Conservation (phyloP, 2,797 vertebrate species). For the Arctocebus calabarensis region DNA sequence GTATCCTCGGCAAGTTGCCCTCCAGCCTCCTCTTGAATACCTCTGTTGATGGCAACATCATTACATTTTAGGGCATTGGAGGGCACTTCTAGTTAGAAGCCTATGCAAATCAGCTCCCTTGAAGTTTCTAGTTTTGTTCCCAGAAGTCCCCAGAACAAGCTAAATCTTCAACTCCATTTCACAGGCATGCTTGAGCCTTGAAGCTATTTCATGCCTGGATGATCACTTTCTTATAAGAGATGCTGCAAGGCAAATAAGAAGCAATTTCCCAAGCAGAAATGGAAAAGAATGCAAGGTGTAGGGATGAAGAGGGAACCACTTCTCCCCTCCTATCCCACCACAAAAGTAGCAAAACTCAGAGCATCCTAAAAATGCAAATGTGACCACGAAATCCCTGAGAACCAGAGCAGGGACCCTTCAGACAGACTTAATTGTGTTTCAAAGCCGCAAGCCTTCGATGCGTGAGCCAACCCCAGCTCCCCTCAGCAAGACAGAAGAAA, state of each 20-base stretch:
- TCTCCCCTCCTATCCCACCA: neutral
- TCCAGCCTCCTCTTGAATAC: neutral
- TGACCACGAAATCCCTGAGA: slow-evolving; percentile 11
- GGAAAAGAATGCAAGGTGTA: neutral
- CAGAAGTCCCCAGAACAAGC: neutral
- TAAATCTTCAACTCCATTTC: neutral
- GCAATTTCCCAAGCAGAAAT: neutral
- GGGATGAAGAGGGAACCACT: neutral
- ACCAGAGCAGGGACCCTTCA: neutral
- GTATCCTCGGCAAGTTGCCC: neutral
- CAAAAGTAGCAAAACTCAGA: neutral
- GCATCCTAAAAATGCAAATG: neutral
- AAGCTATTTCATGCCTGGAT: neutral
- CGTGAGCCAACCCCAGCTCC: neutral
- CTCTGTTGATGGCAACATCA: neutral
- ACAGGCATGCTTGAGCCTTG: neutral
- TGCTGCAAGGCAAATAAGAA: neutral
- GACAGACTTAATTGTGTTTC: slow-evolving; percentile 48
- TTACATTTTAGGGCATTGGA: neutral
- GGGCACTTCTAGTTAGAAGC: neutral
- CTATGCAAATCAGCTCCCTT: neutral
- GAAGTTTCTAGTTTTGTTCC: neutral
- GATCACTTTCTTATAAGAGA: slow-evolving; percentile 29
- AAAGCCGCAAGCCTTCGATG: slow-evolving; percentile 36
- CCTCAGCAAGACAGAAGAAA: slow-evolving; percentile 32